Evolutionary conservation across 1,140 invertebrate species (phyloP).

Genomic region (Procambarus clarkii): DNA sequence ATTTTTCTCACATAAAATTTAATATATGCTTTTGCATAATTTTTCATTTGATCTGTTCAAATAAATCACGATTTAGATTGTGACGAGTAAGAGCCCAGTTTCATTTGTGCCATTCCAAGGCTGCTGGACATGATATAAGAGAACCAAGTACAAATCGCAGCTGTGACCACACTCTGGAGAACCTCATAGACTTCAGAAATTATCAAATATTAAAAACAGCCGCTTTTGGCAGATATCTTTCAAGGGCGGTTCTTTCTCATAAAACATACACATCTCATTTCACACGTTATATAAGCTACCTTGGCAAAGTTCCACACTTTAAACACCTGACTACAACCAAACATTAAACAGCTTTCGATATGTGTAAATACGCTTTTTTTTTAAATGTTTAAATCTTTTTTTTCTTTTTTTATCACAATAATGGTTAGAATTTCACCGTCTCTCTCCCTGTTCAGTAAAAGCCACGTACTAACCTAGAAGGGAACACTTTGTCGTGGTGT

Average conservation of each 20-base stretch:
- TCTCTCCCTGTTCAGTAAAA: background rate
- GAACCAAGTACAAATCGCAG: background rate
- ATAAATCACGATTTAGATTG: too few species aligned
- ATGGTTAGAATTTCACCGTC: constrained; percentile 7
- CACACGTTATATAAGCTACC: constrained; percentile 17
- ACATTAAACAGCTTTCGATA: constrained; percentile 48
- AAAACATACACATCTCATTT: background rate
- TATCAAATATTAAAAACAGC: background rate
- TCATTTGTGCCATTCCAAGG: too few species aligned
- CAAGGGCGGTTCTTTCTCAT: background rate
- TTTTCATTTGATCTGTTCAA: too few species aligned
- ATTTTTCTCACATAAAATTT: too few species aligned
- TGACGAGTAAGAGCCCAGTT: too few species aligned
- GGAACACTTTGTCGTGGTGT: background rate
- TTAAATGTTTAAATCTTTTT: constrained; percentile 33
- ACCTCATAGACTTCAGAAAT: background rate
- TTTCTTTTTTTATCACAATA: constrained; percentile 28
- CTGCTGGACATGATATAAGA: too few species aligned
- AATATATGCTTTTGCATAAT: too few species aligned
- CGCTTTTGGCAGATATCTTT: background rate
- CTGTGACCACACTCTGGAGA: background rate
- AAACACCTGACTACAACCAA: constrained; percentile 48
- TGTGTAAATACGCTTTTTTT: constrained; percentile 49
- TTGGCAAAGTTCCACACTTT: constrained; percentile 6
- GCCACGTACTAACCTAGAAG: background rate